phyloP scores from a whole-genome alignment of 2,888 invertebrate species.

The Aphodius granarius region DNA sequence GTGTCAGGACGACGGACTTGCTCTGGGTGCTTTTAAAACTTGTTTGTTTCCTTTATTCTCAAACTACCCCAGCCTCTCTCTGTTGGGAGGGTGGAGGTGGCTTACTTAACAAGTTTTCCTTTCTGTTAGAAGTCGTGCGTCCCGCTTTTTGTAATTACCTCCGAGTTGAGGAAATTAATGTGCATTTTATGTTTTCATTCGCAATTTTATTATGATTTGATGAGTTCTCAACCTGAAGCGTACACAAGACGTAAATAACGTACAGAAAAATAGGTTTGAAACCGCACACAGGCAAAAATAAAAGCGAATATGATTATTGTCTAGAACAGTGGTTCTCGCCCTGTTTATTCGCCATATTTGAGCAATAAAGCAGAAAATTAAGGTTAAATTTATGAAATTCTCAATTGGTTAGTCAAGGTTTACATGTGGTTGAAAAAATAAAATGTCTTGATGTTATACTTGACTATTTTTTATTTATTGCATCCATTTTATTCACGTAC shows the following conservation, averaged over 20 bases:
- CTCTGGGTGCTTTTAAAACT: conserved; percentile 9
- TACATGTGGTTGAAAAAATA: no score
- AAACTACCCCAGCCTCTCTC: neutral
- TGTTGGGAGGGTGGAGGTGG: neutral
- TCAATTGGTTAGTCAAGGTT: no score
- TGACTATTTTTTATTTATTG: no score
- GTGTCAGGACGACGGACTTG: conserved; percentile 13
- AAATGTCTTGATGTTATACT: no score
- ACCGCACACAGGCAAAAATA: neutral
- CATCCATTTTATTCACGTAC: neutral
- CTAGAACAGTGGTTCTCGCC: no score
- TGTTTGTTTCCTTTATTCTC: conserved; percentile 2
- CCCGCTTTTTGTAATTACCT: conserved; percentile 8
- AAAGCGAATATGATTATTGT: no score
- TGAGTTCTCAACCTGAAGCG: neutral
- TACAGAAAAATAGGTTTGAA: neutral
- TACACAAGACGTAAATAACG: neutral
- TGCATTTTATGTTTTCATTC: neutral
- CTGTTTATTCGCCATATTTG: no score
- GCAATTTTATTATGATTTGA: neutral
- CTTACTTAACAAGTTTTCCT: conserved; percentile 12
- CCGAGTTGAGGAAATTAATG: neutral
- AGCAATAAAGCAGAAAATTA: no score
- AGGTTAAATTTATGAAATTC: no score
- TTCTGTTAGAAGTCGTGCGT: neutral